These are phyloP conservation scores for Euschistus heros DNA, from an alignment of 1,140 invertebrate genomes.

Conservation along the genomic window DNA sequence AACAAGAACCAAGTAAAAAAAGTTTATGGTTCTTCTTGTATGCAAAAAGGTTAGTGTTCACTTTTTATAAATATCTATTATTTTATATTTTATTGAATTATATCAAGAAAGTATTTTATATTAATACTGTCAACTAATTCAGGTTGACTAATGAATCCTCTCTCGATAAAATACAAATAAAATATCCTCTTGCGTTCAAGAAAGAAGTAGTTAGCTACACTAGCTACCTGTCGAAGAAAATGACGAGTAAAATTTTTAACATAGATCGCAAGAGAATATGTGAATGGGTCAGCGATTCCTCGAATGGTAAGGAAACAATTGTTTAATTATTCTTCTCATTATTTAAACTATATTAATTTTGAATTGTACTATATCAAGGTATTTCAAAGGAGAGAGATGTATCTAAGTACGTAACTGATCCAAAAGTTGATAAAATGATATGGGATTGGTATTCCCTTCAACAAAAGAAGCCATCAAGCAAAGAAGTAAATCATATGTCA, in stretches of 20 bases:
- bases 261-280: conserved; percentile 32
- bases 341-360: neutral
- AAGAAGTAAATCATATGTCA: conserved; percentile 14
- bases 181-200: conserved; percentile 32
- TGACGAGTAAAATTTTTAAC: conserved; percentile 29
- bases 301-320: conserved; percentile 12
- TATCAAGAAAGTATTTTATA: neutral
- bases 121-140: conserved; percentile 9
- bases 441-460: conserved; percentile 28
- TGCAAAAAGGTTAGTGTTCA: neutral
- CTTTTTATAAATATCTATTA: conserved; percentile 1
- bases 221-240: conserved; percentile 29
- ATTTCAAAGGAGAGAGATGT: conserved; percentile 16
- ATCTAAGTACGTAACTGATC: conserved; percentile 24
- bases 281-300: conserved; percentile 29
- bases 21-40: conserved; percentile 17
- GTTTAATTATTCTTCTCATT: neutral
- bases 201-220: conserved; percentile 31
- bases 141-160: conserved; percentile 8
- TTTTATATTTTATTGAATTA: neutral
- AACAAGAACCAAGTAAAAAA: conserved; percentile 4
- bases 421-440: conserved; percentile 25
- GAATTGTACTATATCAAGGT: neutral
- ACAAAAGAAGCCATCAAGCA: conserved; percentile 17
- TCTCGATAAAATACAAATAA: conserved; percentile 25